Base-by-base conservation (phyloP, 30 jellyfish, hydroid and myxozoan genomes). In the Clytia hemisphaerica region DNA sequence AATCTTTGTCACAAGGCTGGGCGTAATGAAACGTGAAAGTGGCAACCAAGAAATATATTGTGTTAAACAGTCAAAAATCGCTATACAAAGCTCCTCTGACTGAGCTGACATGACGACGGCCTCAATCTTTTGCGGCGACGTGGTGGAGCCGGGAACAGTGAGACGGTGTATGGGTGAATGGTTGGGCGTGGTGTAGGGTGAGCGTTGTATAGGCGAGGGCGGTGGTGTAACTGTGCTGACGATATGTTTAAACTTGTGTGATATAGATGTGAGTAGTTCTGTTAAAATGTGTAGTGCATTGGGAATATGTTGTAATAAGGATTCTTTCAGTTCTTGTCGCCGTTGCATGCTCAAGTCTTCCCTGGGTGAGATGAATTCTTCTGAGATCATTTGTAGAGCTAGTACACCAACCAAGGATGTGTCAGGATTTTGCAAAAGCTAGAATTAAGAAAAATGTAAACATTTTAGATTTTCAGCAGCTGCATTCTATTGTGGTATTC, bases 301-400 rank as follows among this genome's bases (percentile, higher is more conserved):
- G 4, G 88, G 88, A 21, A 89, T 57, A 37, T 88, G 87, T 37
- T 81, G 79, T n/a, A 80, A 71, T 21, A 88, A 48, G 15, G 67
- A 37, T 28, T 75, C 54, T 37, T 70, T 58, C 0, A 88, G 51
- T 71, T 88, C 94, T 32, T 61, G 79, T 54, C 79, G 79, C 9
- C 97, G 72, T 24, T 79, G 72, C 44, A 80, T 79, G 61, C 73
- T 88, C 37, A 88, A 61, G 45, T 88, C 97, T 55, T 88, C 97
- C 24, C 97, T 62, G 28, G 97, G 97, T 34, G 97, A 79, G n/a
- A 88, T 75, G 73, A 88, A 88, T 38, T 88, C 97, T 59, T 88
- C 97, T 1, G 97, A 88, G 7, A 87, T 74, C 69, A 88, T 79
- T 37, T 79, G 97, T 7, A 88, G 84, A 40, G 75, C 50, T 21